Conservation (phyloP, 2,113 vertebrate species). For the Cottus gobio region DNA sequence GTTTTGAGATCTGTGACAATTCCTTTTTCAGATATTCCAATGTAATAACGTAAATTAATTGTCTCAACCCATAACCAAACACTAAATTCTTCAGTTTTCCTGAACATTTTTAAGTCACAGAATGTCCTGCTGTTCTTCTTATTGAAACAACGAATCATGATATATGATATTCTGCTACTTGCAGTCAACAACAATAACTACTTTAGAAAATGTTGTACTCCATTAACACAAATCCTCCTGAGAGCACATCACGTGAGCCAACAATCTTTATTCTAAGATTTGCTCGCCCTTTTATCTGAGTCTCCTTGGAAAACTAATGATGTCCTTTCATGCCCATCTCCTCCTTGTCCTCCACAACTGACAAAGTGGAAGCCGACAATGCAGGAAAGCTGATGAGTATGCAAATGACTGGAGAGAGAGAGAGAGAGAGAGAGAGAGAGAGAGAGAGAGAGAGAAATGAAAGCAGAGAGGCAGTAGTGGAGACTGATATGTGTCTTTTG, state of each 20-base stretch:
- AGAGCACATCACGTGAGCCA: constrained; percentile 16
- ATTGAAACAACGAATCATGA: not conserved
- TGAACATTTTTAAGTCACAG: not conserved
- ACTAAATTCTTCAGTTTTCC: not conserved
- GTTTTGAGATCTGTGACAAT: not conserved
- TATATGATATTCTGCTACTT: not conserved
- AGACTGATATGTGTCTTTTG: constrained; percentile 73
- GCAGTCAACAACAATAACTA: not conserved
- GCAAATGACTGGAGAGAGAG: constrained; percentile 67
- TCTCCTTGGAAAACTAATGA: constrained; percentile 73
- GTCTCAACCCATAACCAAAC: not conserved
- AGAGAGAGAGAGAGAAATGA: constrained; percentile 30
- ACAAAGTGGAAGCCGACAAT: constrained; percentile 52
- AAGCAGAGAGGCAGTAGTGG: constrained; percentile 34
- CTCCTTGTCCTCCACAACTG: constrained; percentile 47
- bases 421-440: constrained; percentile 54
- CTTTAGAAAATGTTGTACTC: not conserved
- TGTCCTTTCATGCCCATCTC: constrained; percentile 66
- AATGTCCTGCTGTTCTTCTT: not conserved
- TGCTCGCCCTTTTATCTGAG: constrained; percentile 36
- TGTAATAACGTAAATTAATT: not conserved
- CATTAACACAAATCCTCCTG: not conserved
- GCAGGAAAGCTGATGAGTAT: constrained; percentile 76
- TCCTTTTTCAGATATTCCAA: not conserved
- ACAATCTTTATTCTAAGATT: constrained; percentile 7